Conservation (phyloP, 2,888 invertebrate species). For the Calameuta idolon region DNA sequence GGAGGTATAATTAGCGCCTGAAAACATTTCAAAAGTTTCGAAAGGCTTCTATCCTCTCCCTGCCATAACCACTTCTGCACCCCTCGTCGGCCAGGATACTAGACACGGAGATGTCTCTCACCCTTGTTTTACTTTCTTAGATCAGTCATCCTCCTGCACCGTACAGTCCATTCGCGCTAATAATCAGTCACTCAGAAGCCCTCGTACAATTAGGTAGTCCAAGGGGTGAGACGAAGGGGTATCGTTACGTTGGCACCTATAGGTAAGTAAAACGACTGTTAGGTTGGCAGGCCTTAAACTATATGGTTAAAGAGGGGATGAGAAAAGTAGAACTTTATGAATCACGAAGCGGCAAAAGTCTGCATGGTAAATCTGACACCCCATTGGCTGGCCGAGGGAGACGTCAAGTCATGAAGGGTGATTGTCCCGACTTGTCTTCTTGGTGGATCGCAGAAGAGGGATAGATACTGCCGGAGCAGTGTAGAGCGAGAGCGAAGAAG, state of each 20-base stretch:
- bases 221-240: background rate
- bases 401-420: background rate
- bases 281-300: background rate
- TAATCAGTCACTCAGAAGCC: conserved; percentile 25
- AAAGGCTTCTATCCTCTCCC: conserved; percentile 9
- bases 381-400: background rate
- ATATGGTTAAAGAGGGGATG: background rate
- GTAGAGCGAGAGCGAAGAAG: background rate
- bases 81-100: background rate
- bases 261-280: background rate
- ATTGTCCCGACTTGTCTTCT: conserved; percentile 6
- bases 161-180: conserved; percentile 15
- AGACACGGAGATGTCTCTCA: background rate
- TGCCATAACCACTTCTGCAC: background rate
- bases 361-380: background rate
- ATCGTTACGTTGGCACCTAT: background rate
- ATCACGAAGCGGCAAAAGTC: conserved; percentile 16
- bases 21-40: conserved; percentile 16
- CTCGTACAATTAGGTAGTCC: background rate
- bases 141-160: conserved; percentile 1
- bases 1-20: conserved; percentile 20
- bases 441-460: background rate
- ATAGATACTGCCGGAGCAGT: background rate
- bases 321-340: conserved; percentile 26
- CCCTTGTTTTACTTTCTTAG: conserved; percentile 3